phyloP scores from a whole-genome alignment of 2,797 vertebrate species.

The Acropternis orthonyx region DNA sequence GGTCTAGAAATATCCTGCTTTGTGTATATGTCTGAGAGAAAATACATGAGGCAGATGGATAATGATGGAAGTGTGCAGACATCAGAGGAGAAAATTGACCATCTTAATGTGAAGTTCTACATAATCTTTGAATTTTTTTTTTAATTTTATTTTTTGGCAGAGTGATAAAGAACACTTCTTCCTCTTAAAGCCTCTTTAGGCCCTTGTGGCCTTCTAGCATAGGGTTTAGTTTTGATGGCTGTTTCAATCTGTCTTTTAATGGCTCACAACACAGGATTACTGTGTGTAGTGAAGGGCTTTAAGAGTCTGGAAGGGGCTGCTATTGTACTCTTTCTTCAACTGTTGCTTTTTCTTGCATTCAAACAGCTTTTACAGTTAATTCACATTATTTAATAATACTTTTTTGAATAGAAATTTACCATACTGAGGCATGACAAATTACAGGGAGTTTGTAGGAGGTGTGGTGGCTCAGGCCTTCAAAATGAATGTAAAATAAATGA shows the following conservation, averaged over 20 bases:
- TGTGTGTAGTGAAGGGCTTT: not conserved
- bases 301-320: not conserved
- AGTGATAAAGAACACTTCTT: not conserved
- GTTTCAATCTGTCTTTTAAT: not conserved
- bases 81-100: not conserved
- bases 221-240: not conserved
- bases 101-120: not conserved
- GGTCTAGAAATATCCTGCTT: not conserved
- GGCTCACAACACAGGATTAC: not conserved
- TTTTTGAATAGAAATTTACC: not conserved
- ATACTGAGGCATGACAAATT: not conserved
- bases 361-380: not conserved
- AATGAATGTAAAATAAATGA: not conserved
- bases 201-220: not conserved
- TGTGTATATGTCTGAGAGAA: not conserved
- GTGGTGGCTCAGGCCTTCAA: not conserved
- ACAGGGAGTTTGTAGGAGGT: not conserved
- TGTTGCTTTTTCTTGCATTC: not conserved
- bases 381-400: not conserved
- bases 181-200: not conserved
- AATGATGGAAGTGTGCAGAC: not conserved
- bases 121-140: not conserved
- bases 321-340: not conserved
- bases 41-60: accelerated
- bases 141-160: not conserved